Base-by-base conservation (phyloP, 2,113 vertebrate genomes). In the Turnix velox region DNA sequence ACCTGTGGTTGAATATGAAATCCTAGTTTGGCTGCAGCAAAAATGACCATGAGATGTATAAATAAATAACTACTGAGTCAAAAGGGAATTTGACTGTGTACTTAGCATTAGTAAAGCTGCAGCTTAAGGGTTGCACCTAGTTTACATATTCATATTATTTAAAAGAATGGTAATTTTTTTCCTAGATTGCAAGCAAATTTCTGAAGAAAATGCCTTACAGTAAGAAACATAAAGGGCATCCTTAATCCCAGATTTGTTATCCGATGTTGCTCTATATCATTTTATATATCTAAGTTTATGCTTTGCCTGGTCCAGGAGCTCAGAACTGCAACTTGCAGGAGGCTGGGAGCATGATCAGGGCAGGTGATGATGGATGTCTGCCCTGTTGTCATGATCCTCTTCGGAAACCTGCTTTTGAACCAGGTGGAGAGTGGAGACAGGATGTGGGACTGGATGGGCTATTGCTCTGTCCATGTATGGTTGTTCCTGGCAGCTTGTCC, bases 321-420 rank as follows among this genome's bases (percentile, higher is more conserved):
- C 40, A 65, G 69, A 68, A 5, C 16, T 18, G 42, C 15, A 87
- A 5, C 14, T 15, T 46, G 37, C 52, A 76, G 28, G 37, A 24
- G 24, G 3, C 24, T 46, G 58, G 59, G 39, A 43, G 14, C 12
- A 54, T 40, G 35, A 80, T 18, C 39, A 87, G 24, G 68, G 35
- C n/a, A 73, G 25, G 10, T 33, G 12, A 25, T 55, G 59, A 18
- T 39, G 39, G 8, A 11, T 51, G 20, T 25, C 80, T 63, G 8
- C n/a, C 43, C 31, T 58, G 9, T 33, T 90, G 14, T 19, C 45
- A 13, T 37, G 27, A 23, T 73, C 16, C 45, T 45, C 48, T 28
- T 39, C 17, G 18, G 13, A 6, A 30, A 51, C 18, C 9, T 67
- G 42, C 1, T 0, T 1, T n/a, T 66, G 20, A 31, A 13, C 17